Evolutionary conservation across 2,888 invertebrate genomes (phyloP).

Genomic region (Capitulum mitella): DNA sequence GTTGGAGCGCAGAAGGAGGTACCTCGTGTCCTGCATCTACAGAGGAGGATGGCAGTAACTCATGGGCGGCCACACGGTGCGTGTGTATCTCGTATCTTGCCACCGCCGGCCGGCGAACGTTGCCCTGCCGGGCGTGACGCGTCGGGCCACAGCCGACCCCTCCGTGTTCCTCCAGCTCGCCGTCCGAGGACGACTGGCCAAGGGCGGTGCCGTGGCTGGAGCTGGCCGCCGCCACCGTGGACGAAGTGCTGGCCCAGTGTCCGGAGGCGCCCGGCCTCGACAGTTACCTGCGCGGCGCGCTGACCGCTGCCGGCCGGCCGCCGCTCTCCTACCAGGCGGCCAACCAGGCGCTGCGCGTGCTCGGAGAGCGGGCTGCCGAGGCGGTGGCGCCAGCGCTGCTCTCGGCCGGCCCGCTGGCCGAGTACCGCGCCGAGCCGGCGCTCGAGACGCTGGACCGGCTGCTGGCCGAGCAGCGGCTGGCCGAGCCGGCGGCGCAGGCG

Average conservation of each 20-base stretch:
- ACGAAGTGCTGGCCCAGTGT: slow-evolving; percentile 35
- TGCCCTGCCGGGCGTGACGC: no score
- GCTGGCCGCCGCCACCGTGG: slow-evolving; percentile 31
- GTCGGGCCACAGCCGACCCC: no score
- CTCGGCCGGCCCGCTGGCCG: background rate
- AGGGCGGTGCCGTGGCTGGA: slow-evolving; percentile 27
- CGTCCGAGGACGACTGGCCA: slow-evolving; percentile 42
- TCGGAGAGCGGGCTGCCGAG: background rate
- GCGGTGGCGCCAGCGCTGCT: background rate
- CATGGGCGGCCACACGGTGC: no score
- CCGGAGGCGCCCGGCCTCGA: slow-evolving; percentile 21
- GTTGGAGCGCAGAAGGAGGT: no score
- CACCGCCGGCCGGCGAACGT: no score
- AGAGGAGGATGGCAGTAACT: no score
- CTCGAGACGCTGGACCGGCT: background rate
- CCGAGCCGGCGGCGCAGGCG: slow-evolving; percentile 4
- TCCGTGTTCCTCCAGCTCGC: no score
- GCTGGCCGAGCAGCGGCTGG: background rate
- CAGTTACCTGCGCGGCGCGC: slow-evolving; percentile 10
- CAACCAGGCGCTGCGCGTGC: slow-evolving; percentile 11
- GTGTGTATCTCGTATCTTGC: no score
- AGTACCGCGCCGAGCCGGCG: slow-evolving; percentile 21
- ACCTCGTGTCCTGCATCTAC: no score
- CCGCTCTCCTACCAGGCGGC: slow-evolving; percentile 13
- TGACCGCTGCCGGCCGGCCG: background rate